Evolutionary conservation across 1,140 invertebrate species (phyloP).

Genomic region (Dufourea novaeangliae): DNA sequence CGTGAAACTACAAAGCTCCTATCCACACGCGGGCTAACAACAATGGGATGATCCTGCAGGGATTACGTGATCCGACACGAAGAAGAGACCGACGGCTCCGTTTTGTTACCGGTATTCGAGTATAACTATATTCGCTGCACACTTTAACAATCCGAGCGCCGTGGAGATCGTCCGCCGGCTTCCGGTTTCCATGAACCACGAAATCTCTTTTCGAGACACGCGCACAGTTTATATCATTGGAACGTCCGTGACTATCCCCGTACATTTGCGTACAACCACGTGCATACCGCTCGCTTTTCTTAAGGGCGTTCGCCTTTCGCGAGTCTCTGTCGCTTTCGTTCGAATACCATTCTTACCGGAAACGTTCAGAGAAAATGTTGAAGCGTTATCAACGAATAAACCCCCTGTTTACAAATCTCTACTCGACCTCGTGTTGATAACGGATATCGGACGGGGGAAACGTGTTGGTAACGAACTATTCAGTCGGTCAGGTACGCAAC

Average conservation of each 20-base stretch:
- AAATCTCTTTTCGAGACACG: background rate
- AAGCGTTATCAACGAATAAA: too few species aligned
- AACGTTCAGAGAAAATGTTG: too few species aligned
- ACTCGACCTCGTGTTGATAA: conserved; percentile 69
- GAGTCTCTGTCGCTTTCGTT: background rate
- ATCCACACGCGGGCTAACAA: conserved; percentile 79
- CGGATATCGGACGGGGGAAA: too few species aligned
- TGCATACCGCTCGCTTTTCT: too few species aligned
- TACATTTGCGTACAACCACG: background rate
- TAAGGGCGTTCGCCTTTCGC: background rate
- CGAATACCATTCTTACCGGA: background rate
- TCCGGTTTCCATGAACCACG: background rate
- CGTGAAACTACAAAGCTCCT: conserved; percentile 76
- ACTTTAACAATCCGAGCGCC: conserved; percentile 52
- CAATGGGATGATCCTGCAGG: conserved; percentile 75
- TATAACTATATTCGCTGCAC: conserved; percentile 44
- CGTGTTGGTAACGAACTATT: conserved; percentile 34
- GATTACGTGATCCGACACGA: conserved; percentile 72
- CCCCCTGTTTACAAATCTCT: background rate
- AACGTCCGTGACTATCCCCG: background rate
- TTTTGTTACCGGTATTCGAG: conserved; percentile 61
- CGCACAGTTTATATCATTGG: background rate
- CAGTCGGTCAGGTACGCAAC: conserved; percentile 20
- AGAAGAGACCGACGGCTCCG: conserved; percentile 52
- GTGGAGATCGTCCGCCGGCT: background rate